Base-by-base conservation (phyloP, 1,140 invertebrate species). In the Brachionus manjavacas region DNA sequence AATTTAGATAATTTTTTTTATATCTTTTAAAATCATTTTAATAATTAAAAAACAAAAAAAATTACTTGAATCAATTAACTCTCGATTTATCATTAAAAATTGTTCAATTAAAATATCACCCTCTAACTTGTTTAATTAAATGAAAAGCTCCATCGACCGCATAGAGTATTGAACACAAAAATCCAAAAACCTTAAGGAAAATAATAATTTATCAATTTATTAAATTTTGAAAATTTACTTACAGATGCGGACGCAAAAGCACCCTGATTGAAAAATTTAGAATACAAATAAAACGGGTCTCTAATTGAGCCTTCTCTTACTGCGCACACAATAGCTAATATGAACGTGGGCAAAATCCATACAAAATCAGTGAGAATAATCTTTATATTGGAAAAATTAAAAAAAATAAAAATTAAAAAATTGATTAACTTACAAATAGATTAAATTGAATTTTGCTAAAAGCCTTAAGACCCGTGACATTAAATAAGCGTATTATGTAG, bases 201-300 rank as follows among this genome's bases (percentile, higher is more conserved):
- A 20, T 9, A 74, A 74, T 74, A 35, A n/a, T n/a, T n/a, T 9
- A 9, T 20, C 14, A 16, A 35, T 35, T 35, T 6, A 31, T 31
- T 31, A 4, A 70, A 72, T 72, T 72, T 4, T 14, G 35, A 70
- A 70, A 70, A 70, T 6, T 6, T 16, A 64, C 11, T 52, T 0
- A 81, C 79, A 12, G 79, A 39, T 16, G 79, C 79, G 2, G 79
- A 60, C 4, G 79, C 79, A 81, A 81, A 81, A 23, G 79, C 49
- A 1, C 79, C 79, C 7, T n/a, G 20, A 81, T 81, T 81, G 20
- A 81, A 60, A 68, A 64, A 81, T 23, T 43, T 68, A 8, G 79
- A 43, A 46, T 81, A 64, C n/a, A 81, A 28, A 81, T 64, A 81
- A 14, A 60, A 68, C 6, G 79, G 79, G 28, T 81, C 79, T 41